Conservation (phyloP, 2,113 vertebrate species). For the Lipotes vexillifer region DNA sequence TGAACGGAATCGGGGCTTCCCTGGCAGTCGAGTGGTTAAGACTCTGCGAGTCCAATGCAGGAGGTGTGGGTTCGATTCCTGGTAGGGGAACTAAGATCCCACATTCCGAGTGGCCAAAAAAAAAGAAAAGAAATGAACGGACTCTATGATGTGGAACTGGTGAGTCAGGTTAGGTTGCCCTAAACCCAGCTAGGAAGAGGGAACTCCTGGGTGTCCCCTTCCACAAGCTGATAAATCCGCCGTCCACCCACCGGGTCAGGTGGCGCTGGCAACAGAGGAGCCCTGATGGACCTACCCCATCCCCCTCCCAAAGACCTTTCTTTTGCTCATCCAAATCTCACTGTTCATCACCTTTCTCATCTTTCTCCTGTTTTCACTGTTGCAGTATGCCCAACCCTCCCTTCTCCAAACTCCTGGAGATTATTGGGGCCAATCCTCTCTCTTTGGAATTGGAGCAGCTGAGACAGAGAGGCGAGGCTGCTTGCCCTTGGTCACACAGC, state of each 20-base stretch:
- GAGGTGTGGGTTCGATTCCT: too few species aligned
- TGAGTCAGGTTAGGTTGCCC: neutral
- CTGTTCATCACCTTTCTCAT: neutral
- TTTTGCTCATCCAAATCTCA: neutral
- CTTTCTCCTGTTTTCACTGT: neutral
- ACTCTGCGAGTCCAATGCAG: too few species aligned
- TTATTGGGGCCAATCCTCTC: neutral
- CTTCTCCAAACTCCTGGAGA: neutral
- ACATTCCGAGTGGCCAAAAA: too few species aligned
- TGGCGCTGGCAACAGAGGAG: neutral
- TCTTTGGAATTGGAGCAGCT: neutral
- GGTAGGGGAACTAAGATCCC: too few species aligned
- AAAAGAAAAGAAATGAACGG: too few species aligned
- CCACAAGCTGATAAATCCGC: neutral
- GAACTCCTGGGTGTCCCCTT: neutral
- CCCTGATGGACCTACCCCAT: neutral
- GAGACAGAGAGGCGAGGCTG: neutral
- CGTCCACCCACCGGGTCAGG: neutral
- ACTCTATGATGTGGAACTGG: neutral
- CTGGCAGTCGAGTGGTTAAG: too few species aligned
- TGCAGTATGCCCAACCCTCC: neutral
- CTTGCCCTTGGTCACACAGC: neutral
- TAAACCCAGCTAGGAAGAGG: neutral
- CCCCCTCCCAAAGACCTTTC: neutral
- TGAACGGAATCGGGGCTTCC: too few species aligned